Evolutionary conservation across 2,888 invertebrate species (phyloP).

Genomic region (Calameuta filiformis): DNA sequence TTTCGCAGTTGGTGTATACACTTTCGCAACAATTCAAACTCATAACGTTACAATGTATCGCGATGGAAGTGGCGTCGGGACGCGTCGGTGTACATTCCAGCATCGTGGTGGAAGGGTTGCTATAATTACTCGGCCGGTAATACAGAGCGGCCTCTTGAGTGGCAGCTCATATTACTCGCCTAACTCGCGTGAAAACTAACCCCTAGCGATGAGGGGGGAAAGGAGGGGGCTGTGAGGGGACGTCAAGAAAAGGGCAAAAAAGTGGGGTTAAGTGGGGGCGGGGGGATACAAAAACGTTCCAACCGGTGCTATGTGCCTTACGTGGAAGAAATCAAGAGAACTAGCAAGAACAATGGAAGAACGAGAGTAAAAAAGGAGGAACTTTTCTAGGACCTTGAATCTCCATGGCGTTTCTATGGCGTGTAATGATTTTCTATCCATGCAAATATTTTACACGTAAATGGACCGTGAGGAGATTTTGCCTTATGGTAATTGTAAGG

Average conservation of each 20-base stretch:
- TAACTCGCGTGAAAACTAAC: slow-evolving; percentile 61
- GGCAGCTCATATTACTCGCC: slow-evolving; percentile 62
- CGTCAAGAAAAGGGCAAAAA: slow-evolving; percentile 12
- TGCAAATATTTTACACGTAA: too few species aligned
- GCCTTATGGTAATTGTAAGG: too few species aligned
- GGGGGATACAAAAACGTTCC: slow-evolving; percentile 5
- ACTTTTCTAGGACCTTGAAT: background rate
- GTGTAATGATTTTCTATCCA: too few species aligned
- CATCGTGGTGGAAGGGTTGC: slow-evolving; percentile 36
- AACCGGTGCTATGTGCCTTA: too few species aligned
- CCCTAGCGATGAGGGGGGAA: slow-evolving; percentile 41
- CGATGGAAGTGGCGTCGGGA: slow-evolving; percentile 27
- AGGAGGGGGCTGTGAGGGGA: slow-evolving; percentile 22
- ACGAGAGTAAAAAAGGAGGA: too few species aligned
- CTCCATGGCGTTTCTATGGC: too few species aligned
- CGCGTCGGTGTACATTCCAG: slow-evolving; percentile 26
- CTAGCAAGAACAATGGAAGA: too few species aligned
- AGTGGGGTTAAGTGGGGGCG: slow-evolving; percentile 20
- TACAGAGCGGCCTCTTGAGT: slow-evolving; percentile 58
- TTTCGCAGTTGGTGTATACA: background rate
- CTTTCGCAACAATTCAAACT: slow-evolving; percentile 47
- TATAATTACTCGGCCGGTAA: slow-evolving; percentile 61
- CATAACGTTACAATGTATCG: slow-evolving; percentile 48
- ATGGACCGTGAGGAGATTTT: too few species aligned
- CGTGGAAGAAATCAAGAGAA: too few species aligned